Evolutionary conservation across 2,113 vertebrate species (phyloP).

Genomic region (Labeo rohita): DNA sequence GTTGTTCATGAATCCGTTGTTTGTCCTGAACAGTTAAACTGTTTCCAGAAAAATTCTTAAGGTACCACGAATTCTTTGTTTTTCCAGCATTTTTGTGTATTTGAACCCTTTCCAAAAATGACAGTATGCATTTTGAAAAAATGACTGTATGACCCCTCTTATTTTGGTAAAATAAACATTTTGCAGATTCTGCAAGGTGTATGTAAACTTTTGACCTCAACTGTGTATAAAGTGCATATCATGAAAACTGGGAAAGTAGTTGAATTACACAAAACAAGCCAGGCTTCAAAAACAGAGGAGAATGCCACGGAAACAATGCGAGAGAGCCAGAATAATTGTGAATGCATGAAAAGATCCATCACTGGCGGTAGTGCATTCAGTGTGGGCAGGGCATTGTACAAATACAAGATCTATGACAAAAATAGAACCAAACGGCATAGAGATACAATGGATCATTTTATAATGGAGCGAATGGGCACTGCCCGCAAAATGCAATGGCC

Average conservation of each 20-base stretch:
- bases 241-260: not conserved
- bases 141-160: too few species aligned
- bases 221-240: not conserved
- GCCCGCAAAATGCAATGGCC: not conserved
- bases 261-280: not conserved
- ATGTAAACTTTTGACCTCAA: too few species aligned
- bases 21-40: too few species aligned
- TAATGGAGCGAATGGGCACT: slow-evolving; percentile 21
- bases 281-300: not conserved
- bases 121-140: too few species aligned
- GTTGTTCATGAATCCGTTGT: too few species aligned
- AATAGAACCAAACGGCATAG: not conserved
- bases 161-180: too few species aligned
- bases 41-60: too few species aligned
- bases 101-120: too few species aligned
- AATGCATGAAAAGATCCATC: slow-evolving; percentile 21
- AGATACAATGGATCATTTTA: slow-evolving; percentile 26
- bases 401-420: slow-evolving; percentile 26
- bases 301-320: not conserved
- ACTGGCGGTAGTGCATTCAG: slow-evolving; percentile 6
- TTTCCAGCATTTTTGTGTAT: too few species aligned
- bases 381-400: slow-evolving; percentile 23
- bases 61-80: too few species aligned
- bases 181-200: too few species aligned
- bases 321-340: not conserved